Conservation (phyloP, 2,888 invertebrate species). For the Bedellia somnulentella region DNA sequence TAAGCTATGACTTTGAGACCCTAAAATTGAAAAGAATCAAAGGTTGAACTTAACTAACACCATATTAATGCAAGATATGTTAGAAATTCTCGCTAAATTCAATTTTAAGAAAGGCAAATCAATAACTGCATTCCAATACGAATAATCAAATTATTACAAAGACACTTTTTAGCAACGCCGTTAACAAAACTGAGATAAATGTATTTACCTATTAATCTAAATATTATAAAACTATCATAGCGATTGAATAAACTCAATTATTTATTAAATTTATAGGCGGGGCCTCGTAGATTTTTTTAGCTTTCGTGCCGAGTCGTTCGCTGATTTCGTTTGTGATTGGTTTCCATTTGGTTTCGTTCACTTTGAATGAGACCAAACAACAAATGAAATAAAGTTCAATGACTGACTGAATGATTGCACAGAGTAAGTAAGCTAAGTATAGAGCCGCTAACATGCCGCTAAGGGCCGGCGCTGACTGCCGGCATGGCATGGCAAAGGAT, state of each 20-base stretch:
- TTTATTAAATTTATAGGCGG: slow-evolving; percentile 44
- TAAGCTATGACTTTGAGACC: slow-evolving; percentile 18
- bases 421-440: too few relatives aligned
- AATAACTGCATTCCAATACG: slow-evolving; percentile 29
- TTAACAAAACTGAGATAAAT: too few relatives aligned
- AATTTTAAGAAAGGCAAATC: slow-evolving; percentile 41
- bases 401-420: slow-evolving; percentile 26
- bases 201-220: slow-evolving; percentile 38
- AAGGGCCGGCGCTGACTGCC: too few relatives aligned
- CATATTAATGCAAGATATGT: too few relatives aligned
- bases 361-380: too few relatives aligned
- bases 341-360: slow-evolving; percentile 43
- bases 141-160: slow-evolving; percentile 7
- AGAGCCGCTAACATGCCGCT: too few relatives aligned
- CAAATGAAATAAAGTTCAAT: slow-evolving; percentile 40
- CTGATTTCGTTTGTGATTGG: too few relatives aligned
- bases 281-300: slow-evolving; percentile 36
- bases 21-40: slow-evolving; percentile 14
- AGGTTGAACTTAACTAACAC: too few relatives aligned
- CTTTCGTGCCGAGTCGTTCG: slow-evolving; percentile 16
- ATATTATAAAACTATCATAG: slow-evolving; percentile 48
- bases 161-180: too few relatives aligned
- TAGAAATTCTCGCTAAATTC: too few relatives aligned
- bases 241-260: slow-evolving; percentile 38
- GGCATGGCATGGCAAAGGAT: too few relatives aligned